Evolutionary conservation across 2,113 vertebrate species (phyloP), one percentile per base, ranked within the genome.

Genomic region (Phyllostomus hastatus): DNA sequence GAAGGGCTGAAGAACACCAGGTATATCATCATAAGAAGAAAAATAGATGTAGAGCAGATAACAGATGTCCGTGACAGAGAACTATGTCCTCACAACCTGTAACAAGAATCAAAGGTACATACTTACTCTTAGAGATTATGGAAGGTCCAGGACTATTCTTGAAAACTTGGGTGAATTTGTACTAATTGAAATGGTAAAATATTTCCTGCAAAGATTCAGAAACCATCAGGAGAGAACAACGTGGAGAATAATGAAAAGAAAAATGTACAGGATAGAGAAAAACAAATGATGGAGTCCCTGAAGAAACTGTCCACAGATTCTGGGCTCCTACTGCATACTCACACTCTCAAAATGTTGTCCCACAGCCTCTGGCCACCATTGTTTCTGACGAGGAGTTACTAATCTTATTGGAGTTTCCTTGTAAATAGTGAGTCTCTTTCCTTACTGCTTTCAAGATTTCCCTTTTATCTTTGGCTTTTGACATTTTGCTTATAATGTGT

Each of bases 401-500:
- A n/a, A 57, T 66, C 67, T 87, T 57, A 26, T 41, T 83, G 22
- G 26, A 54, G 17, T 78, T 22, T 24, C 46, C 26, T 64, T 84
- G 41, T 79, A 67, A 20, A 7, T 20, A 12, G 38, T 5, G 11
- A 75, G 33, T 90, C n/a, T 48, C 91, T 72, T 95, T 75, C 20
- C 38, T 41, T 19, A 61, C 12, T n/a, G 12, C 6, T 76, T 92
- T 94, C 31, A 59, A 84, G 43, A 57, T 92, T 90, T 70, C 83
- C 59, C 88, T 48, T 86, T 48, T 88, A 64, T 66, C 69, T 95
- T 57, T 90, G 41, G 10, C 31, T 95, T 91, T 90, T 50, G 80
- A 79, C 33, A 81, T 95, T 94, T 76, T 96, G 57, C 59, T 88
- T 66, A 57, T 61, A 43, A 81, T 61, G 14, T 70, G 4, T 67